Base-by-base conservation (phyloP, 2,888 invertebrate genomes). In the Oeneis ivallda region DNA sequence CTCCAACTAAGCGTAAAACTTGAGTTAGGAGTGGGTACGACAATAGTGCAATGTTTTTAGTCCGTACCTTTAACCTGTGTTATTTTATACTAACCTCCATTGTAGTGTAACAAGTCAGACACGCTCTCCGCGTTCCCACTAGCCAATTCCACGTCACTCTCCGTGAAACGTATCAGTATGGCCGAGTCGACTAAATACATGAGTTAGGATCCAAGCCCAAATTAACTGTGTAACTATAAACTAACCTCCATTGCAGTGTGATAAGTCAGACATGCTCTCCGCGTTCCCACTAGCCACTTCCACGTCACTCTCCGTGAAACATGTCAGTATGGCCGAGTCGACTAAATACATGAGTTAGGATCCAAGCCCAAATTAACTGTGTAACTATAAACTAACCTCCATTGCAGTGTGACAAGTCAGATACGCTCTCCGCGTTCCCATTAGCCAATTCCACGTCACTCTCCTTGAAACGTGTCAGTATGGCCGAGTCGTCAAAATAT, bases 401-500 rank as follows among this genome's bases (percentile, higher is more conserved):
- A 70, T 83, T 80, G 7, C 79, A 79, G 1, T 70, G 68, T 26
- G 79, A 75, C 2, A 76, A 68, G 3, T 75, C 74, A 5, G 71
- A 71, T 0, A 41, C 57, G 11, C 63, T 67, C 17, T 56, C 56
- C 10, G 60, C 58, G 9, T 63, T 50, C 8, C 72, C 74, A 19
- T 79, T 71, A 0, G 67, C 72, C 17, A 58, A 57, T 32, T 77
- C 79, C 41, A 1, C 61, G 15, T 39, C 52, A 1, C 15, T 13
- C 10, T 82, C 78, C 49, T 81, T 84, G 43, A 65, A 66, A 47
- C 85, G 85, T 1, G 84, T 78, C 69, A 85, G 68, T 34, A 89
- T 84, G 0, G 86, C 89, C 0, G 89, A 89, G 64, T 91, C 91
- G 0, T 85, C 83, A 0, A 91, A 91, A 45, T 74, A 26, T 26